These are phyloP conservation scores for Etheostoma cragini DNA, from an alignment of 2,113 vertebrate genomes.

Conservation along the genomic window DNA sequence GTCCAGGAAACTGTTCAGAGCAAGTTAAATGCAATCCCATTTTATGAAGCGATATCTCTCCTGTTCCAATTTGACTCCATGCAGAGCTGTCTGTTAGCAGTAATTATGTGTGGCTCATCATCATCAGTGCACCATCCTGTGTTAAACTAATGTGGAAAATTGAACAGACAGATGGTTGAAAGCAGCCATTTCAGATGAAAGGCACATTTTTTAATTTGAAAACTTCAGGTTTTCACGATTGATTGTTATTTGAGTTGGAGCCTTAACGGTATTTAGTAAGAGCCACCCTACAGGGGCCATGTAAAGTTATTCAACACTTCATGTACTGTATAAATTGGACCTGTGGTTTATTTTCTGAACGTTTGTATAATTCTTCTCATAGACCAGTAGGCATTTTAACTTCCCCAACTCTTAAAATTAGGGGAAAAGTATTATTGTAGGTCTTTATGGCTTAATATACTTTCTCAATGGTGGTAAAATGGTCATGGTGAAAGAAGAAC, in stretches of 20 bases:
- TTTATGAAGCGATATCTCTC: slow-evolving; percentile 54
- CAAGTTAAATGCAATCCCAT: slow-evolving; percentile 65
- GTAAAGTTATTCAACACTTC: neutral
- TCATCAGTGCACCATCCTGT: slow-evolving; percentile 34
- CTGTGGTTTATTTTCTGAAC: neutral
- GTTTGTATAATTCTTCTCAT: neutral
- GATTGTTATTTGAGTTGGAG: slow-evolving; percentile 26
- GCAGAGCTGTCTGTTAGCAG: slow-evolving; percentile 41
- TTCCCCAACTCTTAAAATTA: neutral
- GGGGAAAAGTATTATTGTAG: neutral
- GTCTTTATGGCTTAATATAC: neutral
- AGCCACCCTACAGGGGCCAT: neutral
- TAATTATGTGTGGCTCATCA: slow-evolving; percentile 61
- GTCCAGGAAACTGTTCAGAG: slow-evolving; percentile 67
- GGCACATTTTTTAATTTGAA: slow-evolving; percentile 24
- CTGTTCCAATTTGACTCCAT: slow-evolving; percentile 25
- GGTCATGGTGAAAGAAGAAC: neutral
- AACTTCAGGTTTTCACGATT: slow-evolving; percentile 10
- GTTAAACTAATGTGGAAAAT: slow-evolving; percentile 43
- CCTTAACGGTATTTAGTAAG: neutral
- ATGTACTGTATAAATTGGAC: neutral
- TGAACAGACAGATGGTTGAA: slow-evolving; percentile 57
- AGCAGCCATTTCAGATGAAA: slow-evolving; percentile 26
- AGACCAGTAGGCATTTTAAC: neutral
- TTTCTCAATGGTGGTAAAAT: neutral